A percentile compares a stretch with the other conserved stretches of the same genome.
Conservation (phyloP, 1,140 invertebrate species). For the Drosophila navojoa region DNA sequence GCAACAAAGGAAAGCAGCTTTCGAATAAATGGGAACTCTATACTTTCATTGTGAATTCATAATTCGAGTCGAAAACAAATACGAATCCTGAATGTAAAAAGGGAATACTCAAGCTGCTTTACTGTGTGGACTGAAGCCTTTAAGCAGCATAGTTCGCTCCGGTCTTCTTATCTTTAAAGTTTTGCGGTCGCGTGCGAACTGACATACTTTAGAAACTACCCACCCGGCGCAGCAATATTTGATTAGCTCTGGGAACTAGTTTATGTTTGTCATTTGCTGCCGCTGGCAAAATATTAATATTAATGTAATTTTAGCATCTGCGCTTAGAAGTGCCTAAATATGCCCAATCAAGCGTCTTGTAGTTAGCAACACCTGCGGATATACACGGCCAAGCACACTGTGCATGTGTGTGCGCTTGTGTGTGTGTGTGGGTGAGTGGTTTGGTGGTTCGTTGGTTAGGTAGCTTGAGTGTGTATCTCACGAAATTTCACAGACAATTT, state of each 20-base stretch:
- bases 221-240: conserved; percentile 41
- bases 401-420: background rate
- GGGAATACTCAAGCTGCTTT: too few relatives aligned
- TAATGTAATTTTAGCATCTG: conserved; percentile 63
- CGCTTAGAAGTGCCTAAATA: conserved; percentile 34
- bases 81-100: background rate
- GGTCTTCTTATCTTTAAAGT: background rate
- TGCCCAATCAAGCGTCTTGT: conserved; percentile 54
- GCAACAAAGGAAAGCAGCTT: background rate
- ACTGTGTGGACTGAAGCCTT: background rate
- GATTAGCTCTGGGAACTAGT: conserved; percentile 62
- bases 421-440: background rate
- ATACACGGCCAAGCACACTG: background rate
- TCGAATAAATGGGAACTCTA: background rate
- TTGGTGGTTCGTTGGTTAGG: background rate
- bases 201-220: background rate
- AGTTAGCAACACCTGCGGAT: conserved; percentile 65
- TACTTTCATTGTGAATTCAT: conserved; percentile 1
- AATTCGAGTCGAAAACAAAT: background rate
- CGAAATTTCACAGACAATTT: conserved; percentile 44
- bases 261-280: conserved; percentile 66
- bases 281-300: conserved; percentile 64
- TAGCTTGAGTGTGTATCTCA: conserved; percentile 6
- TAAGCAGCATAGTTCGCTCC: background rate
- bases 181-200: background rate